phyloP scores from a whole-genome alignment of 1,140 invertebrate species.

The Grapholita molesta region DNA sequence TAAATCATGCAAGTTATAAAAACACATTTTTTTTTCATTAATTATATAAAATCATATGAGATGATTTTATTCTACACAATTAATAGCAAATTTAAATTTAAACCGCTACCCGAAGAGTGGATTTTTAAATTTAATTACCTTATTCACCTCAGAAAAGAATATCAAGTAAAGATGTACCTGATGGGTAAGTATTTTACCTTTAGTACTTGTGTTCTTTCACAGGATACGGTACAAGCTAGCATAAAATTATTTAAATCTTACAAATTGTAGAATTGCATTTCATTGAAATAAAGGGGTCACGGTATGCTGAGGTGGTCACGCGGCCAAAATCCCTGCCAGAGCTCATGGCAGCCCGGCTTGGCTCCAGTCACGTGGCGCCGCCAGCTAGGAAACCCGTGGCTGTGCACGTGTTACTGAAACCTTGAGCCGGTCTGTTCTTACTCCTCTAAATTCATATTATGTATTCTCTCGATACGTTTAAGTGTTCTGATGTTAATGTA shows the following conservation, averaged over 20 bases:
- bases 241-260: neutral
- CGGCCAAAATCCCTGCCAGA: no score
- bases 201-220: neutral
- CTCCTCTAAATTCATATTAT: slow-evolving; percentile 46
- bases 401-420: slow-evolving; percentile 39
- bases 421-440: slow-evolving; percentile 34
- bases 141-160: no score
- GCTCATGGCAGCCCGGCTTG: neutral
- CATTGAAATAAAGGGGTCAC: neutral
- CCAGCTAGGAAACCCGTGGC: slow-evolving; percentile 35
- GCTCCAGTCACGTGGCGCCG: slow-evolving; percentile 32
- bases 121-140: no score
- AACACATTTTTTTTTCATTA: no score
- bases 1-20: no score
- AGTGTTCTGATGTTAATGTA: slow-evolving; percentile 32
- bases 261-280: neutral
- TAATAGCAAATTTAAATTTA: no score
- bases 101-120: no score
- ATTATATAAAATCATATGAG: no score
- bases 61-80: no score
- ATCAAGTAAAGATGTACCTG: no score
- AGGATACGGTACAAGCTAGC: no score
- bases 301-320: neutral
- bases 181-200: no score
- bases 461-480: slow-evolving; percentile 46